Conservation (phyloP, 2,888 invertebrate genomes). For the Isoperla grammatica region DNA sequence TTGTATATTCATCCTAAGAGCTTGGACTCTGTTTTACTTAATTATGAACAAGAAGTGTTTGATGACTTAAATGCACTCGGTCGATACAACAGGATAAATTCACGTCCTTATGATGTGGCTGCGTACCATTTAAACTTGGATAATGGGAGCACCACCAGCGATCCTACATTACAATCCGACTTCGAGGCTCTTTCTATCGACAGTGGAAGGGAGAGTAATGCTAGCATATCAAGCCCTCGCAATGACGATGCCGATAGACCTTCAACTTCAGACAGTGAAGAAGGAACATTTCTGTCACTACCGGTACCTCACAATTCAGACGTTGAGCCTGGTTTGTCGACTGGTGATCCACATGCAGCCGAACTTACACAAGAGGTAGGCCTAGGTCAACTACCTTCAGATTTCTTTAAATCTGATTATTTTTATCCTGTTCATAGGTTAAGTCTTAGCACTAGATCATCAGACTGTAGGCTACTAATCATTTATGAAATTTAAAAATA, state of each 20-base stretch:
- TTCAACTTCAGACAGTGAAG: background rate
- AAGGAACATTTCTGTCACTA: background rate
- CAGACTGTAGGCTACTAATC: no score
- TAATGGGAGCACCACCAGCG: constrained; percentile 25
- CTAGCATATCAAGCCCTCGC: no score
- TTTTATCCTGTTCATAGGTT: no score
- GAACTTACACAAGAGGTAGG: constrained; percentile 47
- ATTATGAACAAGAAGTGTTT: constrained; percentile 66
- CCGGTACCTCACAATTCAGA: background rate
- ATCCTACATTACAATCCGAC: constrained; percentile 1
- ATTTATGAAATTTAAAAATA: no score
- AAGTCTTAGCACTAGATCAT: no score
- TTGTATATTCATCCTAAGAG: constrained; percentile 61
- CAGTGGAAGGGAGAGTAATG: no score
- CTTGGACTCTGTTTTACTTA: constrained; percentile 61
- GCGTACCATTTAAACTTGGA: constrained; percentile 60
- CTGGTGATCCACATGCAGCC: constrained; percentile 32
- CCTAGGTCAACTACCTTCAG: constrained; percentile 31
- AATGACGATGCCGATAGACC: no score
- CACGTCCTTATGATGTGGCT: constrained; percentile 50
- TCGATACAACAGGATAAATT: constrained; percentile 51
- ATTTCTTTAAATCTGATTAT: no score
- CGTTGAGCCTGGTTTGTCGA: constrained; percentile 29
- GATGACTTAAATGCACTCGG: constrained; percentile 68
- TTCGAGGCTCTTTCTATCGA: no score